Conservation (phyloP, 2,113 vertebrate species). For the Thamnaconus septentrionalis region DNA sequence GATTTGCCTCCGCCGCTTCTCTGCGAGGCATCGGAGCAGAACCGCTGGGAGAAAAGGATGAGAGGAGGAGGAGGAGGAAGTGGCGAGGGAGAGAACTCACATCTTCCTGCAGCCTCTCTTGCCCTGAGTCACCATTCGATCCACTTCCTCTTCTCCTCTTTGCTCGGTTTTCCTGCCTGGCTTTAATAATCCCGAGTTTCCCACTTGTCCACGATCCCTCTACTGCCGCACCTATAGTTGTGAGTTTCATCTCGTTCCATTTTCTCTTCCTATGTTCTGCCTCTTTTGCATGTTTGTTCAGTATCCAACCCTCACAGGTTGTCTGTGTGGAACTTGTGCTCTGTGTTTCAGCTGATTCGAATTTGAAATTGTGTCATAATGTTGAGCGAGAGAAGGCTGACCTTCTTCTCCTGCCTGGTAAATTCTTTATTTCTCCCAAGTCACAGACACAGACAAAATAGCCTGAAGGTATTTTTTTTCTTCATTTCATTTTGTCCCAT, state of each 20-base stretch:
- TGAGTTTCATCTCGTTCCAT: background rate
- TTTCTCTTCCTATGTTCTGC: background rate
- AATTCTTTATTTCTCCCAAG: constrained; percentile 35
- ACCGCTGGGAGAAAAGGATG: constrained; percentile 52
- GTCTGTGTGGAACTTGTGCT: constrained; percentile 30
- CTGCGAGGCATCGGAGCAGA: constrained; percentile 64
- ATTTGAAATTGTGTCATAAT: constrained; percentile 35
- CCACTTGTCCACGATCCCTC: background rate
- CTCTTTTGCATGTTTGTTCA: constrained; percentile 19
- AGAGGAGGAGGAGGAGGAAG: constrained; percentile 25
- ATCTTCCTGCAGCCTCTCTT: constrained; percentile 13
- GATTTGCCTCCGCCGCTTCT: constrained; percentile 63
- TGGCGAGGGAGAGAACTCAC: constrained; percentile 21
- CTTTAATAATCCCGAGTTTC: background rate
- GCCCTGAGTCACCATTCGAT: constrained; percentile 15
- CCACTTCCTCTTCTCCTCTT: constrained; percentile 12
- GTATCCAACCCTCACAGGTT: constrained; percentile 20
- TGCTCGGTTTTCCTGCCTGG: constrained; percentile 22
- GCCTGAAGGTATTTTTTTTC: background rate
- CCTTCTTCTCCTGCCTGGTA: constrained; percentile 43
- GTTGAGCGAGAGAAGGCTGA: constrained; percentile 52
- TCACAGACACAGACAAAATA: constrained; percentile 16
- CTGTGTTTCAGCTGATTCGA: constrained; percentile 38
- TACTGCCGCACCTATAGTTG: background rate
- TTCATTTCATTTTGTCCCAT: too few relatives aligned